Base-by-base conservation (phyloP, 1,140 invertebrate genomes). In the Pentalonia nigronervosa region DNA sequence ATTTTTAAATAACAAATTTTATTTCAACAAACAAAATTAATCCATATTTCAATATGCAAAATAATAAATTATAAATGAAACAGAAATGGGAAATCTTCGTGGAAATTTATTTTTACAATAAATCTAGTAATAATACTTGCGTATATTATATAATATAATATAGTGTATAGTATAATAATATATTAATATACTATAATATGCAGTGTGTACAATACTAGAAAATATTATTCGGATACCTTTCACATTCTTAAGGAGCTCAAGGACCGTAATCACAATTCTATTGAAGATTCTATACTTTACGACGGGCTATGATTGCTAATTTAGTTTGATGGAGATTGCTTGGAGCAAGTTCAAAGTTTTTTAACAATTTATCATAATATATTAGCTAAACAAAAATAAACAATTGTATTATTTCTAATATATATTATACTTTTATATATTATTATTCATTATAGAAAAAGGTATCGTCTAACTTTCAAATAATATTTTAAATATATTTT, bases 241-340 rank as follows among this genome's bases (percentile, higher is more conserved):
- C 89, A 90, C 89, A 90, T 90, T 90, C 53, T 90, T 47, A 90
- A 90, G 47, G 89, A 90, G 89, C 89, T 90, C 89, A 90, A 90
- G 89, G 89, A 90, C 89, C 89, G 53, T 90, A 90, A 90, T 90
- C 89, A 90, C 17, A 90, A 90, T 90, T 90, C 89, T 90, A 90
- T 67, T 56, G 36, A 90, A 67, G 89, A 90, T 90, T 90, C 56
- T 90, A 90, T 36, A 3, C 3, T 67, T 90, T 60, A 60, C 89
- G 34, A 60, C 89, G 34, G 60, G 30, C 21, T 36, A n/a, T 90
- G 88, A 41, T 60, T 60, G 53, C 88, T 90, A 67, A 90, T 67
- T 45, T 90, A 7, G 11, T 60, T 90, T 45, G 30, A 67, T 45
- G 41, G 11, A 45, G 53, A 90, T 67, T 20, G 36, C 1, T 90